Evolutionary conservation across 2,797 vertebrate species (phyloP).

Genomic region (Anguilla megastoma): DNA sequence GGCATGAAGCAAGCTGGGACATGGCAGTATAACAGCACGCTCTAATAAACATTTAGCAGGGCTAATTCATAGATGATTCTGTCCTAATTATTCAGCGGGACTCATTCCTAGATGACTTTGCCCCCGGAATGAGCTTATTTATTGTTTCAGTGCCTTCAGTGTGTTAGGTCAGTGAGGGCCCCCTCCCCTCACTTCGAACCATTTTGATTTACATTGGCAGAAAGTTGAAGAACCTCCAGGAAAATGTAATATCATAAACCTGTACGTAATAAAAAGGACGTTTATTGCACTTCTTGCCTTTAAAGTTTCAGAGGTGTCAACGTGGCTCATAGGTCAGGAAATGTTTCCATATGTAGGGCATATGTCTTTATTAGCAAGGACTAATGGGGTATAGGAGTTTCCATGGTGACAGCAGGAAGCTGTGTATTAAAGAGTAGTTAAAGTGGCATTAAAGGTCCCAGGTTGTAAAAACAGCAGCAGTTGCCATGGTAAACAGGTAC

Average conservation of each 20-base stretch:
- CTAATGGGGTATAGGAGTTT: constrained; percentile 45
- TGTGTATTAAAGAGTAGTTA: constrained; percentile 41
- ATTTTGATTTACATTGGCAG: constrained; percentile 27
- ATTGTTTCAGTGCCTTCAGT: constrained; percentile 20
- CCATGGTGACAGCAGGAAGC: constrained; percentile 47
- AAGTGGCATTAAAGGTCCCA: constrained; percentile 49
- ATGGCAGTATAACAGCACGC: neutral
- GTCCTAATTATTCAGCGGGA: neutral
- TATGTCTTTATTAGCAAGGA: constrained; percentile 35
- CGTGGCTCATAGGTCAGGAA: constrained; percentile 42
- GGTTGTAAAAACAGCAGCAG: constrained; percentile 55
- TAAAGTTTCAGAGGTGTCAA: constrained; percentile 35
- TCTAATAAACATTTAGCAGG: neutral
- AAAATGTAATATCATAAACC: constrained; percentile 48
- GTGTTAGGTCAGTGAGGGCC: constrained; percentile 13
- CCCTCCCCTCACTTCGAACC: neutral
- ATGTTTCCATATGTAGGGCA: constrained; percentile 28
- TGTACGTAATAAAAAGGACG: constrained; percentile 28
- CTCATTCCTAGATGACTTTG: neutral
- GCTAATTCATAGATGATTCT: neutral
- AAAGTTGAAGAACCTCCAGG: constrained; percentile 42
- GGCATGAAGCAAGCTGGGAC: neutral
- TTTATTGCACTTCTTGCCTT: constrained; percentile 26
- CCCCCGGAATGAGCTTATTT: constrained; percentile 6
- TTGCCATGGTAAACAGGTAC: constrained; percentile 52